phyloP scores from a whole-genome alignment of 2,797 vertebrate species.

The Acipenser ruthenus region DNA sequence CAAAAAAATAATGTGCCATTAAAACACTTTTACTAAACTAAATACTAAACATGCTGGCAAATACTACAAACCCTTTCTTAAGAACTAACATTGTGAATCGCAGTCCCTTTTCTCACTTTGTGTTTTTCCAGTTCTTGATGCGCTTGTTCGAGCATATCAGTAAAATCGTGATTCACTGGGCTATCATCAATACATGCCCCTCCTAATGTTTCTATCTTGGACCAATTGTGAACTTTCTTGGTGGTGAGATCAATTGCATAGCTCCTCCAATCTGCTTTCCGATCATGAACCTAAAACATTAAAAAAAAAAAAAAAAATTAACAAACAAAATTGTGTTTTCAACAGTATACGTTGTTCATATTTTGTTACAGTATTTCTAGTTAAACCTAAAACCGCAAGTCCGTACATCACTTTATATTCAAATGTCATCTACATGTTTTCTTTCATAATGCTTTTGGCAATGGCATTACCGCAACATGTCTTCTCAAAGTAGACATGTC shows the following conservation, averaged over 20 bases:
- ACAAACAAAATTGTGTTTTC: not conserved
- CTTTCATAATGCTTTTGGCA: not conserved
- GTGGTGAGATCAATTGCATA: slow-evolving; percentile 46
- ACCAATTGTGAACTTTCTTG: slow-evolving; percentile 51
- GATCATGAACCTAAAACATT: slow-evolving; percentile 38
- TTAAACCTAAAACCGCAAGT: too few species aligned
- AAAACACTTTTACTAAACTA: too few species aligned
- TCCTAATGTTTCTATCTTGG: slow-evolving; percentile 37
- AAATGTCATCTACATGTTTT: not conserved
- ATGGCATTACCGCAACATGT: slow-evolving; percentile 31
- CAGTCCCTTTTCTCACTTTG: not conserved
- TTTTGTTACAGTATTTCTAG: too few species aligned
- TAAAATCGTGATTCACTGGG: not conserved
- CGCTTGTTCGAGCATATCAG: slow-evolving; percentile 5
- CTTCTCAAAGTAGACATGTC: slow-evolving; percentile 49
- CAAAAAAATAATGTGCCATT: too few species aligned
- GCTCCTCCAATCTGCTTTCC: slow-evolving; percentile 45
- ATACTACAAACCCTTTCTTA: not conserved
- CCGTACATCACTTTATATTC: not conserved
- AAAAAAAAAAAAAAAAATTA: not conserved
- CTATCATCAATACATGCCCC: not conserved
- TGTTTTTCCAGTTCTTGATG: not conserved
- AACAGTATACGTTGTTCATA: too few species aligned
- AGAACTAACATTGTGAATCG: not conserved
- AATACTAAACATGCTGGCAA: too few species aligned